phyloP scores from a whole-genome alignment of 2,797 vertebrate genomes.

The Allobates femoralis region DNA sequence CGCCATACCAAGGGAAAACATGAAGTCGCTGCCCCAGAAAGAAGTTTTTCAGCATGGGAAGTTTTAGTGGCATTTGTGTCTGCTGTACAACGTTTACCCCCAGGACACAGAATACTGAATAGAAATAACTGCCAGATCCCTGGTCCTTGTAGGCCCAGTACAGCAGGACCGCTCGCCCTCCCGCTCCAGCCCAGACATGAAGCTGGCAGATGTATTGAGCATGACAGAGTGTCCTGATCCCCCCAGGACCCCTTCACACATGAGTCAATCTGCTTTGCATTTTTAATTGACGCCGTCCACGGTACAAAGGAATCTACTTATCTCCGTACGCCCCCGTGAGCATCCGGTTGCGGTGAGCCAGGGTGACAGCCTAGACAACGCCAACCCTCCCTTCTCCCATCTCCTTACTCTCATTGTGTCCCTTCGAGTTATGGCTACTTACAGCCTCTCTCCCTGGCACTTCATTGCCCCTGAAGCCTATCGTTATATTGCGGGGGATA shows the following conservation, averaged over 20 bases:
- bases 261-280: slow-evolving; percentile 69
- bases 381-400: slow-evolving; percentile 34
- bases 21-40: slow-evolving; percentile 39
- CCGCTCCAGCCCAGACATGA: slow-evolving; percentile 36
- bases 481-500: slow-evolving; percentile 43
- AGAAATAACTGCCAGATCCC: slow-evolving; percentile 54
- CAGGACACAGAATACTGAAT: slow-evolving; percentile 56
- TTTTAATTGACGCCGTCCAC: slow-evolving; percentile 69
- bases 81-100: slow-evolving; percentile 50
- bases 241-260: slow-evolving; percentile 66
- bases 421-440: slow-evolving; percentile 62
- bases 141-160: slow-evolving; percentile 31
- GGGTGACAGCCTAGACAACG: slow-evolving; percentile 59
- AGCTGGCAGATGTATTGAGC: slow-evolving; percentile 61
- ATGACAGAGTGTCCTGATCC: slow-evolving; percentile 62
- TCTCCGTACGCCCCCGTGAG: slow-evolving; percentile 52
- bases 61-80: slow-evolving; percentile 41
- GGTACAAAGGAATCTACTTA: slow-evolving; percentile 67
- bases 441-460: slow-evolving; percentile 29
- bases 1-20: not conserved
- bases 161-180: not conserved
- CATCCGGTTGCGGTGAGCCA: slow-evolving; percentile 52
- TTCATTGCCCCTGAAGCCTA: slow-evolving; percentile 45
- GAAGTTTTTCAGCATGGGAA: slow-evolving; percentile 35
- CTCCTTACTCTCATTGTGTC: slow-evolving; percentile 64